These are phyloP conservation scores for Periplaneta americana DNA, from an alignment of 1,140 invertebrate species.

Conservation along the genomic window DNA sequence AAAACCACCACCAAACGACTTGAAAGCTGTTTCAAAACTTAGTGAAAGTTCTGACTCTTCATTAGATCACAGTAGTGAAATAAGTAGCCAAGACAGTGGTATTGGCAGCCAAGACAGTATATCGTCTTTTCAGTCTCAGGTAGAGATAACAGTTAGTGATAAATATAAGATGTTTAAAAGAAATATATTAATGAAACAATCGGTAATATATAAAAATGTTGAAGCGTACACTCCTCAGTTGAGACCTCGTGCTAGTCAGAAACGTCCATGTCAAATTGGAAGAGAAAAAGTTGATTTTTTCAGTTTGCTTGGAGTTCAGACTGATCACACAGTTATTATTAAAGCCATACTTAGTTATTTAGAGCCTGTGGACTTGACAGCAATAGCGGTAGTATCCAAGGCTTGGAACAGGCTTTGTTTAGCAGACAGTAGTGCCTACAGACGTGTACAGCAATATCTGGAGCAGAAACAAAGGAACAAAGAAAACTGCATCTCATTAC, in stretches of 20 bases:
- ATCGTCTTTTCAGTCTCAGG: background rate
- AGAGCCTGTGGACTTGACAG: constrained; percentile 33
- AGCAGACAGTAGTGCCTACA: constrained; percentile 31
- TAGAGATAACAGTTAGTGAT: too few relatives aligned
- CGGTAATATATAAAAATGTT: too few relatives aligned
- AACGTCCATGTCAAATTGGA: constrained; percentile 28
- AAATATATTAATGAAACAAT: too few relatives aligned
- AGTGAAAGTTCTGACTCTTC: too few relatives aligned
- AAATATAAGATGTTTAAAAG: too few relatives aligned
- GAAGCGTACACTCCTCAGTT: too few relatives aligned
- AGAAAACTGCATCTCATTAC: constrained; percentile 28
- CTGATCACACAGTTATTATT: constrained; percentile 33
- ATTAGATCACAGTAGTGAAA: too few relatives aligned
- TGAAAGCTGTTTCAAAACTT: too few relatives aligned
- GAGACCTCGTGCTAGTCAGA: too few relatives aligned
- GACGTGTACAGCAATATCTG: constrained; percentile 31
- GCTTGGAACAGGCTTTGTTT: constrained; percentile 34
- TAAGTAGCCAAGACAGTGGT: background rate
- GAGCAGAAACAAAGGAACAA: constrained; percentile 34
- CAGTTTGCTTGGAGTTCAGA: constrained; percentile 33
- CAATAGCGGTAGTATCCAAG: constrained; percentile 36
- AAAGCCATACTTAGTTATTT: constrained; percentile 34
- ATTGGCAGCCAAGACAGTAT: background rate
- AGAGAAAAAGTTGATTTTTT: constrained; percentile 32
- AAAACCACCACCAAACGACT: too few relatives aligned